Conservation (phyloP, 2,888 invertebrate species). For the Deilephila elpenor region DNA sequence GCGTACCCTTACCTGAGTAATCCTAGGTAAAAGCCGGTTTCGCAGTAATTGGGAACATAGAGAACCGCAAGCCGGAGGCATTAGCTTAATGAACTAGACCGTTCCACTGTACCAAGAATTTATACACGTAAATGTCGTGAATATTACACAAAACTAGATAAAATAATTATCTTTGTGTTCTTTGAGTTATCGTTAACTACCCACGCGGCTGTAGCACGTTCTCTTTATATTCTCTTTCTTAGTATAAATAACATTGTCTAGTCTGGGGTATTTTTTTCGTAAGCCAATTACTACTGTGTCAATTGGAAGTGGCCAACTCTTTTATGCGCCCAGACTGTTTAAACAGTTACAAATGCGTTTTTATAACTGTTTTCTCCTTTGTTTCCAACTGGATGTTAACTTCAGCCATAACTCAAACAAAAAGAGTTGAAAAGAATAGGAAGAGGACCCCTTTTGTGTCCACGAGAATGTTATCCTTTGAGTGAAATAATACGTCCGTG, state of each 20-base stretch:
- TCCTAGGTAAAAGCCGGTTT: conserved; percentile 46
- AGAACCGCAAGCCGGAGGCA: conserved; percentile 46
- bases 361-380: conserved; percentile 43
- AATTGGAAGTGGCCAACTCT: conserved; percentile 39
- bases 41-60: conserved; percentile 53
- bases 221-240: background rate
- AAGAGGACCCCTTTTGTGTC: conserved; percentile 49
- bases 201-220: background rate
- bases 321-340: conserved; percentile 44
- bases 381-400: conserved; percentile 30
- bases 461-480: conserved; percentile 54
- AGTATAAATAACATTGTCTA: too few species aligned
- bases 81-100: conserved; percentile 53
- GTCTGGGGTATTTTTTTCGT: background rate
- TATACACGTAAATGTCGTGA: conserved; percentile 19
- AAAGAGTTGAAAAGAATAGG: conserved; percentile 40
- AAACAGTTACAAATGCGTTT: conserved; percentile 42
- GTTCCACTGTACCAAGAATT: conserved; percentile 20
- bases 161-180: conserved; percentile 17
- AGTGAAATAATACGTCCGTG: conserved; percentile 60
- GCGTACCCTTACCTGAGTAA: conserved; percentile 39
- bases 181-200: background rate
- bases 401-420: conserved; percentile 29
- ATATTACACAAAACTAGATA: background rate
- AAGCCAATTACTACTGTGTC: background rate